These are phyloP conservation scores for Macquaria australasica DNA, from an alignment of 2,113 vertebrate species.

Conservation along the genomic window DNA sequence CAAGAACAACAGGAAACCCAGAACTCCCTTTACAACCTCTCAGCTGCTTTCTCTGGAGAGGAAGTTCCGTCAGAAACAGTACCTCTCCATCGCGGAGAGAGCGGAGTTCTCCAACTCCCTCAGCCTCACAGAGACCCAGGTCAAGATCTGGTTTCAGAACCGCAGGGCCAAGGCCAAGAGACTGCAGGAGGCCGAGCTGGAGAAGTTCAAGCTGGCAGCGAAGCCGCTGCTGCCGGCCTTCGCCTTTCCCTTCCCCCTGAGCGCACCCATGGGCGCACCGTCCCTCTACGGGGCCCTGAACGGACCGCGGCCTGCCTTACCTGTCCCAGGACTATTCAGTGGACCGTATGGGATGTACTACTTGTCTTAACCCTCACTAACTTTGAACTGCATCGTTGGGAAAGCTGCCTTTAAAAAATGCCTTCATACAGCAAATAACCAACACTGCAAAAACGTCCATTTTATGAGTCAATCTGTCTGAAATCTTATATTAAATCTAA, in stretches of 20 bases:
- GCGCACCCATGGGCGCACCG: conserved; percentile 81
- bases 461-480: neutral
- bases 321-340: conserved; percentile 85
- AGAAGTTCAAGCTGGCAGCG: conserved; percentile 87
- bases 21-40: conserved; percentile 89
- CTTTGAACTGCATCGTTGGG: conserved; percentile 24
- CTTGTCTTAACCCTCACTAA: conserved; percentile 78
- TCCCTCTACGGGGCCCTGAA: conserved; percentile 81
- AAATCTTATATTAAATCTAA: neutral
- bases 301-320: conserved; percentile 80
- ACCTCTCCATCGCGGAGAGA: conserved; percentile 87
- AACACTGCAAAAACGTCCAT: conserved; percentile 36
- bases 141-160: conserved; percentile 93
- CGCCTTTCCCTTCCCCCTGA: conserved; percentile 85
- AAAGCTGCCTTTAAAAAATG: conserved; percentile 39
- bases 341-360: conserved; percentile 90
- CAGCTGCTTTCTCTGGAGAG: conserved; percentile 89
- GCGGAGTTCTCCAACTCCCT: conserved; percentile 87
- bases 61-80: conserved; percentile 90
- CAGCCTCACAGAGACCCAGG: conserved; percentile 90
- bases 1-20: conserved; percentile 90
- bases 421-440: conserved; percentile 40
- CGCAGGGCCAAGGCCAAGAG: conserved; percentile 89
- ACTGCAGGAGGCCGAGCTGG: conserved; percentile 90
- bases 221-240: conserved; percentile 87